Percentiles rank a stretch among this genome's conserved stretches.
Conservation (phyloP, 2,888 invertebrate species). For the Buathra laborator region DNA sequence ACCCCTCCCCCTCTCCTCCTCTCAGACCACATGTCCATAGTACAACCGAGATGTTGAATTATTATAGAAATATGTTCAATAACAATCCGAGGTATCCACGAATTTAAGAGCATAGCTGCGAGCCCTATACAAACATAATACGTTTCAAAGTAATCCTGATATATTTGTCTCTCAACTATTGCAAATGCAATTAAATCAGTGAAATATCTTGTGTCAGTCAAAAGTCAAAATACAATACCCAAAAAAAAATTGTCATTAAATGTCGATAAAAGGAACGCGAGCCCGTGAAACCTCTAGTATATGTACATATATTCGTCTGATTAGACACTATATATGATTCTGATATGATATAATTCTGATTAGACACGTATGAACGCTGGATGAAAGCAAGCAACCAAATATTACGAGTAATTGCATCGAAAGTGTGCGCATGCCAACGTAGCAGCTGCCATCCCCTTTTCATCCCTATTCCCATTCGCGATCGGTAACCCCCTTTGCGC, state of each 20-base stretch:
- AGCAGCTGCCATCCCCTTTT: constrained; percentile 16
- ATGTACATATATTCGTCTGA: neutral
- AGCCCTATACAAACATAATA: neutral
- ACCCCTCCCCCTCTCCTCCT: neutral
- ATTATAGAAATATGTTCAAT: neutral
- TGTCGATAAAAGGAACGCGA: too few relatives aligned
- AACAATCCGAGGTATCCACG: neutral
- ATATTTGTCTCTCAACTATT: too few relatives aligned
- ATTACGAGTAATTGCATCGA: constrained; percentile 40
- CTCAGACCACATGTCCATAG: neutral
- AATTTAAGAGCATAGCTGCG: neutral
- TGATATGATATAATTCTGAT: neutral
- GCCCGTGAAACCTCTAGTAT: too few relatives aligned
- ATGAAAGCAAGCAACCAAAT: constrained; percentile 36
- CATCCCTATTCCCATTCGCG: neutral
- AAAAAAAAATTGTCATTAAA: too few relatives aligned
- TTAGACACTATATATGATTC: neutral
- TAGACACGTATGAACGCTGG: neutral
- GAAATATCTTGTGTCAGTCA: too few relatives aligned
- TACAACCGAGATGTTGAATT: neutral
- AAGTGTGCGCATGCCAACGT: constrained; percentile 30
- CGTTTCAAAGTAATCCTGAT: too few relatives aligned
- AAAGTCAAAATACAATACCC: too few relatives aligned
- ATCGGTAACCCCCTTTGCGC: neutral
- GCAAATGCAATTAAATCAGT: too few relatives aligned